Base-by-base conservation (phyloP, 2,888 invertebrate species). In the Ectemnius continuus region DNA sequence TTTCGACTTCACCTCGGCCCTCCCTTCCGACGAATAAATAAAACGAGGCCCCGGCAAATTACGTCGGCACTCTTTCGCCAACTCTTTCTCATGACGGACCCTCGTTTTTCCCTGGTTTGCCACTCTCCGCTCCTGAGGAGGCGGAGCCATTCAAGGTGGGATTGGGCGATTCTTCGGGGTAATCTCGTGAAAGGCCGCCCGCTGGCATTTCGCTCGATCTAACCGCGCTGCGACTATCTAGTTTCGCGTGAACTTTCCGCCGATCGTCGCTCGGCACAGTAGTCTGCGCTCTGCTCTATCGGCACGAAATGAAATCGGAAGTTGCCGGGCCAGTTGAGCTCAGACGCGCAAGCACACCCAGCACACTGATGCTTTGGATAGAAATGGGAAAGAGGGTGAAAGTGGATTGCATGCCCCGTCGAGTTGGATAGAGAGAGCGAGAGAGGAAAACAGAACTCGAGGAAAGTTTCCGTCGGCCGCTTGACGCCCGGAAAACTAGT, bases 51-150 rank as follows among this genome's bases (percentile, higher is more conserved):
- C 6, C 36, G 36, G 61, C 60, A 61, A 52, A 69, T 67, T 71
- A 64, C 62, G 28, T 66, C 62, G 59, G 60, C 66, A 67, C 67
- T 28, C 72, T 36, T 67, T 59, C 57, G 23, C 58, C n/a, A 4
- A 13, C 57, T 47, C 70, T 70, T 65, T 56, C 18, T 20, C 47
- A 8, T 61, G 62, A 20, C 56, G 6, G 46, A 4, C n/a, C 20
- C 20, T 47, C 13, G 26, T 4, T 18, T 14, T 18, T 16, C 11
- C 8, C 1, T 23, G 45, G 23, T 20, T 6, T 11, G 11, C 4
- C 16, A 14, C 16, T 4, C 47, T 28, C n/a, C 0, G 13, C 8
- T 6, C 13, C 57, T 28, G 26, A 16, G 18, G 46, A 23, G 28
- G n/a, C 5, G 18, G 14, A 18, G 20, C n/a, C 13, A 11, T 36